Conservation (phyloP, 2,888 invertebrate species). For the Protula sp. region DNA sequence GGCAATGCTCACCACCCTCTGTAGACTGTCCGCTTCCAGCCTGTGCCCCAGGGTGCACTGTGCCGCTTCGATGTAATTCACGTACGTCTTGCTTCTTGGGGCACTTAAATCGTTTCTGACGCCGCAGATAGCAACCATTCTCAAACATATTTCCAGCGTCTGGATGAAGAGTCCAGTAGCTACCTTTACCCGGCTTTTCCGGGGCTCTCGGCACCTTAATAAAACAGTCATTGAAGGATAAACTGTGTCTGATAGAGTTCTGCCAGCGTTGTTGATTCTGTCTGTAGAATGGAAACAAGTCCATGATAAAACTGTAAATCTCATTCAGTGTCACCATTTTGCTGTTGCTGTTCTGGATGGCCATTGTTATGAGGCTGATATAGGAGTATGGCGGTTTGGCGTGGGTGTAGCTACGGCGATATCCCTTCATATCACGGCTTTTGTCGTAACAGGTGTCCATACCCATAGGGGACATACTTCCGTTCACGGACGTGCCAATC, state of each 20-base stretch:
- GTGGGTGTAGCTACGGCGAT: constrained; percentile 90
- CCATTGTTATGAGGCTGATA: constrained; percentile 98
- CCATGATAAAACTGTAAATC: constrained; percentile 99
- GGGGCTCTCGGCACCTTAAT: constrained; percentile 80
- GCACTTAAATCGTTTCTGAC: constrained; percentile 97
- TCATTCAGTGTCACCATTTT: constrained; percentile 97
- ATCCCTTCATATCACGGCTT: constrained; percentile 61
- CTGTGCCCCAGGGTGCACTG: too few relatives aligned
- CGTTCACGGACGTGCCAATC: neutral
- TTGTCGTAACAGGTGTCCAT: neutral
- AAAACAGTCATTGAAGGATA: constrained; percentile 98
- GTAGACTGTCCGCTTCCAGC: neutral
- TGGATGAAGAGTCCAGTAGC: constrained; percentile 97
- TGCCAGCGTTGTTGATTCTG: constrained; percentile 99
- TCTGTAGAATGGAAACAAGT: constrained; percentile 94
- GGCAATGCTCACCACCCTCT: neutral
- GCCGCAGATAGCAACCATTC: constrained; percentile 91
- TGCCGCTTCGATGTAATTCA: too few relatives aligned
- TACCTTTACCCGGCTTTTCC: constrained; percentile 98
- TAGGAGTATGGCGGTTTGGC: constrained; percentile 80
- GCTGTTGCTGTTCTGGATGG: constrained; percentile 91
- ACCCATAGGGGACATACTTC: neutral
- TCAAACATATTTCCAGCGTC: constrained; percentile 99
- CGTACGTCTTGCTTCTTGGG: too few relatives aligned
- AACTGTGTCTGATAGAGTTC: constrained; percentile 93